Conservation (phyloP, 2,113 vertebrate species). For the Corynorhinus townsendii region DNA sequence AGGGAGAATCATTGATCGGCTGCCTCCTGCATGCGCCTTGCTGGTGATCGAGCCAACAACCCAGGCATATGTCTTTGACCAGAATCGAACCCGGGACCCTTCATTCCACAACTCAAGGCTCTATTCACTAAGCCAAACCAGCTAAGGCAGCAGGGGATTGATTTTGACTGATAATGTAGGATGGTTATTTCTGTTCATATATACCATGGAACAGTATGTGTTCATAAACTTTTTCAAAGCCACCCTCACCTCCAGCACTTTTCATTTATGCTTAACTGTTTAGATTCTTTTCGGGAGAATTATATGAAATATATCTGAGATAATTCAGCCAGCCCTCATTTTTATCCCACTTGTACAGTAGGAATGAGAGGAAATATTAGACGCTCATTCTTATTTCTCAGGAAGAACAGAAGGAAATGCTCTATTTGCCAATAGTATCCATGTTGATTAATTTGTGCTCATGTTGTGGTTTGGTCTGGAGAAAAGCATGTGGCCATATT, state of each 20-base stretch:
- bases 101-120: too few species aligned
- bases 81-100: too few species aligned
- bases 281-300: slow-evolving; percentile 49
- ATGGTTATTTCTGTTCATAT: not conserved
- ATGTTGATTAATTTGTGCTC: slow-evolving; percentile 72
- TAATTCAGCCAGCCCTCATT: slow-evolving; percentile 25
- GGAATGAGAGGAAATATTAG: slow-evolving; percentile 34
- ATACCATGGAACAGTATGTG: not conserved
- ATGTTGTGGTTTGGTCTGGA: slow-evolving; percentile 62
- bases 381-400: slow-evolving; percentile 62
- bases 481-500: slow-evolving; percentile 66
- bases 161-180: not conserved
- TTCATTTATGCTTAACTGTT: slow-evolving; percentile 35
- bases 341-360: not conserved
- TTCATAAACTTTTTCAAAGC: not conserved
- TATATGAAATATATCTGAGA: slow-evolving; percentile 69
- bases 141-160: not conserved
- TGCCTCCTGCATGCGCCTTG: too few species aligned
- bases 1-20: too few species aligned
- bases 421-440: slow-evolving; percentile 66
- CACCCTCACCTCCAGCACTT: slow-evolving; percentile 1
- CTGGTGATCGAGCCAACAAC: too few species aligned
- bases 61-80: too few species aligned
- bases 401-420: slow-evolving; percentile 48
- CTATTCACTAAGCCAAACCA: too few species aligned